Base-by-base conservation (phyloP, 2,797 vertebrate genomes). In the Melopsittacus undulatus region DNA sequence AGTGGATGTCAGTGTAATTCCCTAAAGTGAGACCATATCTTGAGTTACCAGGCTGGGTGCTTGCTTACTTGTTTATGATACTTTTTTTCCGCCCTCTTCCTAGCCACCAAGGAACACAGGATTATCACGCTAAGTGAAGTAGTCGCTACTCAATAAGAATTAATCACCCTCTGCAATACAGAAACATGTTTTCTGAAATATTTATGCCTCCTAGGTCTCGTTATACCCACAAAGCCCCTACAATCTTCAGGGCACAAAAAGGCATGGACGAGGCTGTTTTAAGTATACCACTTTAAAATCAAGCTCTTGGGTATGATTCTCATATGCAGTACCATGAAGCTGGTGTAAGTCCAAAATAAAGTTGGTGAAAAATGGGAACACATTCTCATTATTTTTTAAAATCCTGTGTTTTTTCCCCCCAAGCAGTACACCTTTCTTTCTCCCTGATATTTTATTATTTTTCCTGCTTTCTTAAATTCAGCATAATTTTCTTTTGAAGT, bases 81-180 rank as follows among this genome's bases (percentile, higher is more conserved):
- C 34, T 2, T 62, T 74, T 83, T 85, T 92, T 77, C 13, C 10
- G 72, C 10, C 7, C 11, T 68, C 67, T 81, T 83, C 79, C 34
- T 86, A 74, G 43, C 67, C 87, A 91, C 81, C 22, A 45, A 66
- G 43, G 43, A 83, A 63, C 16, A 69, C 15, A 82, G 3, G 61
- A 72, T 63, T 66, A 87, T 74, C 67, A 85, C 14, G 6, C n/a
- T 77, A 80, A 80, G 36, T 32, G 51, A 76, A 94, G n/a, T 54
- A 59, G n/a, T 27, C 34, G 83, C 24, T 83, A n/a, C 38, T 80
- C 56, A 80, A 8, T 40, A 63, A 52, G 48, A 63, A 76, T 67
- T 87, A 92, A 87, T 93, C 10, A 4, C 10, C 29, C 13, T 67
- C 57, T 91, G 29, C 61, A 52, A 27, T 38, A 85, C 6, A 92